A percentile compares a stretch with the other conserved stretches of the same genome.
Conservation (phyloP, 2,888 invertebrate species). For the Mythimna pallens region DNA sequence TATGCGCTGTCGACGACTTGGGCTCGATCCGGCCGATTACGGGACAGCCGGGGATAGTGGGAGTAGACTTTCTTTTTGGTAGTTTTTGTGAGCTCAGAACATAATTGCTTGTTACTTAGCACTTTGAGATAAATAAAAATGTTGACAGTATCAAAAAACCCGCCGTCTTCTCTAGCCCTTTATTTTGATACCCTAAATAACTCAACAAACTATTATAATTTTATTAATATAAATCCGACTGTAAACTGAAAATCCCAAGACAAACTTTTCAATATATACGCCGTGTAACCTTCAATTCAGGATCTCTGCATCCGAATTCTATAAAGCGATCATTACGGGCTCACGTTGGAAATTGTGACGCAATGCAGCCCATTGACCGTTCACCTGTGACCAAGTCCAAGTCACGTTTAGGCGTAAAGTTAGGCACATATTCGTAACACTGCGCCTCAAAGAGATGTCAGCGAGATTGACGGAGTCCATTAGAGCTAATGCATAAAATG, state of each 20-base stretch:
- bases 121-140: neutral
- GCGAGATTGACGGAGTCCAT: too few species aligned
- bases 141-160: neutral
- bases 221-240: neutral
- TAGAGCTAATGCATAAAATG: too few species aligned
- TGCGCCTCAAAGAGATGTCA: too few species aligned
- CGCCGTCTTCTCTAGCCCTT: too few species aligned
- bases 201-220: too few species aligned
- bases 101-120: neutral
- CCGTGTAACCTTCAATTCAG: neutral
- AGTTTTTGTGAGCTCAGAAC: neutral
- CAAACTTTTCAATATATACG: neutral
- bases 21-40: too few species aligned
- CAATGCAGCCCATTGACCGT: conserved; percentile 19
- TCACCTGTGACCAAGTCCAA: neutral
- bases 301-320: neutral
- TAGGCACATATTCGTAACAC: too few species aligned
- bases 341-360: neutral
- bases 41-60: too few species aligned
- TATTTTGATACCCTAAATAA: too few species aligned
- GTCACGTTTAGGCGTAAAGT: neutral
- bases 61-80: neutral
- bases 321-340: neutral
- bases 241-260: neutral
- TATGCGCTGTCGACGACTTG: too few species aligned